phyloP scores from a whole-genome alignment of 2,888 invertebrate genomes.

The Dasypolia templi region DNA sequence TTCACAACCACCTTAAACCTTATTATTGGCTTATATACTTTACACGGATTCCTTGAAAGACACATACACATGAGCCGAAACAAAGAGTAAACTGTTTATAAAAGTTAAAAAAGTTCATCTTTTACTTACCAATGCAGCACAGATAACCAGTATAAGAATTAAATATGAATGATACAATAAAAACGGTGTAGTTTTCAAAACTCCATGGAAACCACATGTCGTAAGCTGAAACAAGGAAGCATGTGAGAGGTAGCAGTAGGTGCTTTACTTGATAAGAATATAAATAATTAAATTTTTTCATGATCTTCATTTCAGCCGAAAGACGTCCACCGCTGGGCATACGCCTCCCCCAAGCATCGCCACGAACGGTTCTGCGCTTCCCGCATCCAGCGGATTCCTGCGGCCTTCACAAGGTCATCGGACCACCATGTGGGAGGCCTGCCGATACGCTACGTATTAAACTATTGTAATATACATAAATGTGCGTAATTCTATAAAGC shows the following conservation, averaged over 20 bases:
- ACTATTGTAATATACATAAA: no score
- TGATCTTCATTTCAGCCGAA: no score
- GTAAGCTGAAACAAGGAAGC: slow-evolving; percentile 78
- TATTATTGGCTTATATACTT: not conserved
- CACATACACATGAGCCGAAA: not conserved
- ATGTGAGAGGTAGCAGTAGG: no score
- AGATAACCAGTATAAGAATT: slow-evolving; percentile 83
- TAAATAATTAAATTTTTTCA: no score
- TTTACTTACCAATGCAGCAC: slow-evolving; percentile 81
- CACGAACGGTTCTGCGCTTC: no score
- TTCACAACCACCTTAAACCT: not conserved
- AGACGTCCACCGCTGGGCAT: no score
- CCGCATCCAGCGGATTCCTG: no score
- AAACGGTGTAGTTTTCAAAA: slow-evolving; percentile 78
- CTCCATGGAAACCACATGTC: slow-evolving; percentile 88
- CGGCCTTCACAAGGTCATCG: no score
- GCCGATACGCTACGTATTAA: no score
- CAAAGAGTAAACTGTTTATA: not conserved
- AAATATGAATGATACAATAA: slow-evolving; percentile 79
- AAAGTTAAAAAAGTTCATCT: not conserved
- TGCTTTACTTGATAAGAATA: not conserved
- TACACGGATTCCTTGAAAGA: not conserved
- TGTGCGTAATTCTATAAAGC: not conserved
- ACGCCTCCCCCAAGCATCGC: no score
- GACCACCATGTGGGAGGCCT: no score